These are phyloP conservation scores for Diplosoma virens DNA, from an alignment of 23 tunicate species.

Conservation along the genomic window DNA sequence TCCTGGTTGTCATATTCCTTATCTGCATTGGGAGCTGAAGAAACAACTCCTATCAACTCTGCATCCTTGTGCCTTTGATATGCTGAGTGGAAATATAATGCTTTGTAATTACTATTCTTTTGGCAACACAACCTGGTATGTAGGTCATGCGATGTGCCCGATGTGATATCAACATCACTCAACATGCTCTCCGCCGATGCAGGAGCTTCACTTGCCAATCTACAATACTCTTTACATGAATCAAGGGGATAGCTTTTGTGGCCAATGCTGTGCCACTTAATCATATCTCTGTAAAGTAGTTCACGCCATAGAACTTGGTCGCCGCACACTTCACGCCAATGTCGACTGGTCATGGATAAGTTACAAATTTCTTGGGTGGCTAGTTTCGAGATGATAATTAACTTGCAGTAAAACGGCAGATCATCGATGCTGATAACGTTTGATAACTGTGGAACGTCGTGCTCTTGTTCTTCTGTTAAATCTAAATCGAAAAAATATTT, in stretches of 20 bases:
- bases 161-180: neutral
- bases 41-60: slow-evolving; percentile 36
- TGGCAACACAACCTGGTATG: slow-evolving; percentile 30
- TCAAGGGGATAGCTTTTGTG: slow-evolving; percentile 77
- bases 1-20: slow-evolving; percentile 29
- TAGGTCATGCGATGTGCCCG: slow-evolving; percentile 16
- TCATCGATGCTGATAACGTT: slow-evolving; percentile 29
- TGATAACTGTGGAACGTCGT: neutral
- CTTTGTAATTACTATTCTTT: slow-evolving; percentile 55
- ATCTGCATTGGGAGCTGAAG: neutral
- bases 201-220: neutral
- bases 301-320: slow-evolving; percentile 92
- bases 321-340: slow-evolving; percentile 73
- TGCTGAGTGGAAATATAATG: slow-evolving; percentile 78
- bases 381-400: slow-evolving; percentile 67
- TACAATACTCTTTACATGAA: slow-evolving; percentile 13
- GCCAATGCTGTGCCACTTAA: slow-evolving; percentile 67
- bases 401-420: slow-evolving; percentile 83
- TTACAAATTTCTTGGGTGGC: slow-evolving; percentile 68
- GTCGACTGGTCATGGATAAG: slow-evolving; percentile 63
- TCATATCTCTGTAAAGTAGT: slow-evolving; percentile 65
- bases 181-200: neutral
- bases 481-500: too few relatives aligned
- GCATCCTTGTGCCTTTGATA: slow-evolving; percentile 55
- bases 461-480: too few relatives aligned